A percentile compares a stretch with the other conserved stretches of the same genome.
These are phyloP conservation scores for Pararge aegeria DNA, from an alignment of 1,140 invertebrate genomes.

Conservation along the genomic window DNA sequence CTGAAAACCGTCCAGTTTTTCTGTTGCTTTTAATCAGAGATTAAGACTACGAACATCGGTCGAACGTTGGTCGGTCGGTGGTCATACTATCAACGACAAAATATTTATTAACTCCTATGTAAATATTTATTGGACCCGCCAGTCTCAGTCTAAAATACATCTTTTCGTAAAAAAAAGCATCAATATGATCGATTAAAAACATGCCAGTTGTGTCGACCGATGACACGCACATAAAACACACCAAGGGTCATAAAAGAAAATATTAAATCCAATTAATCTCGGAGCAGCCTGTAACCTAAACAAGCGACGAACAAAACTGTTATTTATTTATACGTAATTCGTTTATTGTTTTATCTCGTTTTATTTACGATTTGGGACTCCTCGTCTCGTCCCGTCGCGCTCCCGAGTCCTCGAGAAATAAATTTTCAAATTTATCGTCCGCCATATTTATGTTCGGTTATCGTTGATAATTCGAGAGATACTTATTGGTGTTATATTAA, in stretches of 20 bases:
- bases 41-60: no score
- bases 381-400: conserved; percentile 44
- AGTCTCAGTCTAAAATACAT: background rate
- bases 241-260: conserved; percentile 21
- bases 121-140: no score
- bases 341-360: conserved; percentile 77
- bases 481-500: conserved; percentile 63
- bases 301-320: conserved; percentile 63
- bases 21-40: no score
- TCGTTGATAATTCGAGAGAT: conserved; percentile 60
- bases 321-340: conserved; percentile 74
- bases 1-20: no score
- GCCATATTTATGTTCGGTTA: conserved; percentile 57
- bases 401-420: conserved; percentile 52
- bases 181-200: conserved; percentile 15
- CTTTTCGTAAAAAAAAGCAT: background rate
- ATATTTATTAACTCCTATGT: no score
- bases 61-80: no score
- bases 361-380: conserved; percentile 66
- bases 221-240: conserved; percentile 24
- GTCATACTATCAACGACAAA: no score
- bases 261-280: conserved; percentile 29
- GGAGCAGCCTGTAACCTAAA: conserved; percentile 56
- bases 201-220: conserved; percentile 9
- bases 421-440: conserved; percentile 69